Base-by-base conservation (phyloP, 2,888 invertebrate species). In the Lingula anatina region DNA sequence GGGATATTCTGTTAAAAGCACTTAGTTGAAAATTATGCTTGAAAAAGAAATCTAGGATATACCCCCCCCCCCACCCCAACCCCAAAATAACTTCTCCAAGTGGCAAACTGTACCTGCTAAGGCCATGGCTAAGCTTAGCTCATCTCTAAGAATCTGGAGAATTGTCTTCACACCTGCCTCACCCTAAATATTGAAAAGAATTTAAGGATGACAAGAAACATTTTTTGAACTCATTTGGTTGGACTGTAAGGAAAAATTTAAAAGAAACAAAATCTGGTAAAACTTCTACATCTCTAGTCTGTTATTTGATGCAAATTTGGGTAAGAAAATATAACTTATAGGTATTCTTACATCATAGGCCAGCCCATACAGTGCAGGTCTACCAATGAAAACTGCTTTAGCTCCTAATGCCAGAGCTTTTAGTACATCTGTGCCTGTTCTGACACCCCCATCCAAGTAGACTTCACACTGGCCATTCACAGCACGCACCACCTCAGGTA, bases 371-470 rank as follows among this genome's bases (percentile, higher is more conserved):
- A 93, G 65, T 26, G 88, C 84, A 0, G 93, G 90, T 46, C 93
- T 82, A 0, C 92, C 94, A 25, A 92, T 79, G 69, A 93, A 93
- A 21, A 89, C 92, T 84, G 89, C 88, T 79, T 83, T 86, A 2
- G 95, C 95, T 12, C 95, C 95, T 23, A 95, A 79, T 1, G 91
- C 90, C 39, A 95, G 66, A 0, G 93, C 93, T 79, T 93, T 95
- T 60, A 91, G 86, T 12, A 93, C 85, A 75, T 95, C 93, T 3
- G 87, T 87, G 18, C 93, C 94, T 60, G 85, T 84, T 20, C 83
- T 81, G 1, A 94, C 81, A 2, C 94, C 94, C 12, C 93, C 91
- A 71, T 94, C 94, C 66, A 94, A 69, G 77, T 89, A 93, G 5
- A 94, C 82, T 64, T 90, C 88, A 20, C 47, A 87, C 46, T 83